Base-by-base conservation (phyloP, 1,140 invertebrate species). In the Platorchestia sp. region DNA sequence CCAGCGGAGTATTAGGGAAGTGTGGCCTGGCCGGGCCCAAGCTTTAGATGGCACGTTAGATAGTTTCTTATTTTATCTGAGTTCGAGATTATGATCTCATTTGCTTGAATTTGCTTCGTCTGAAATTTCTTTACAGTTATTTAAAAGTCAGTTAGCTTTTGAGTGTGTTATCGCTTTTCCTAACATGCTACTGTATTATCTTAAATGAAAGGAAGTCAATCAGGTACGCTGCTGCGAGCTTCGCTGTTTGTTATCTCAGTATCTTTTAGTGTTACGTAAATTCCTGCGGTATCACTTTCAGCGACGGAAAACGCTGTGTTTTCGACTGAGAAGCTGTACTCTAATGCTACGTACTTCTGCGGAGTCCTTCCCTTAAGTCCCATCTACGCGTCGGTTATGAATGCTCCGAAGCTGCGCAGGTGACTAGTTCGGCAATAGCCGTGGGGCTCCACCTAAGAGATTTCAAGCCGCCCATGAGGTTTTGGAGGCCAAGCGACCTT, bases 381-480 rank as follows among this genome's bases (percentile, higher is more conserved):
- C 87, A 14, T 44, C 87, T 42, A 43, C 41, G 87, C n/a, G 41
- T 89, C 87, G 41, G 7, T 89, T 89, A 89, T 89, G 87, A 89
- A 89, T 89, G 87, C 87, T 44, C 14, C 87, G 41, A 89, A 42
- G 7, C 27, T 89, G n/a, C 87, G 87, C 43, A 42, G n/a, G 87
- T 89, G 87, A 89, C 87, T 89, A 41, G 87, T 89, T 42, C 43
- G n/a, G 87, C 87, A 41, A 44, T 44, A 41, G 87, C 87, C 87
- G 5, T 89, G 87, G 87, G 87, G 87, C 87, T 89, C 41, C 5
- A 36, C 87, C 87, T 10, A 41, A 44, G 43, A 89, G 87, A 44
- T 42, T 89, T 89, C 43, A 36, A 89, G n/a, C 44, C 91, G 91
- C 91, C 91, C 59, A n/a, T 47, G 91, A 45, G 91, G 91, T 44